Evolutionary conservation across 1,140 invertebrate genomes (phyloP).

Genomic region (Aradophagus sp.): DNA sequence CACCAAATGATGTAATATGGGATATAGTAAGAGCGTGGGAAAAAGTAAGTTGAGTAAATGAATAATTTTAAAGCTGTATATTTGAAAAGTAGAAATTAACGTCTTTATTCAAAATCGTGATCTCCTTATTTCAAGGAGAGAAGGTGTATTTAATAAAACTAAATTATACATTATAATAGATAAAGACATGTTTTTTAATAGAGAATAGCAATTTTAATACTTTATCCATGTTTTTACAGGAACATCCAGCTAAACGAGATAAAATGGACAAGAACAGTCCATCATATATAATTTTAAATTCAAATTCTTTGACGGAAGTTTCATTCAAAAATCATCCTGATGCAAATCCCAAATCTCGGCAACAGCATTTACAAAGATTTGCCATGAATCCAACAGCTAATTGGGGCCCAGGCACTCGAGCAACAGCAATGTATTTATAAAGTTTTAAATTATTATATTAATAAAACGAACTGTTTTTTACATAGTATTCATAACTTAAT

Average conservation of each 20-base stretch:
- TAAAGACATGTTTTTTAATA: no score
- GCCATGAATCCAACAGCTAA: slow-evolving; percentile 88
- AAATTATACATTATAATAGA: no score
- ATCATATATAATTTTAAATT: slow-evolving; percentile 77
- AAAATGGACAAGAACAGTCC: slow-evolving; percentile 76
- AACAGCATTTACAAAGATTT: slow-evolving; percentile 84
- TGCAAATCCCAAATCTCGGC: slow-evolving; percentile 88
- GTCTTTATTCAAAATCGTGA: no score
- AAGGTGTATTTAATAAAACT: no score
- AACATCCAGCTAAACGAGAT: slow-evolving; percentile 64
- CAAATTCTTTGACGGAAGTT: slow-evolving; percentile 71
- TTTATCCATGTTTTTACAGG: slow-evolving; percentile 55
- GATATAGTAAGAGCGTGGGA: slow-evolving; percentile 92
- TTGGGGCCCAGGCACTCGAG: slow-evolving; percentile 92
- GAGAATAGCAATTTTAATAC: no score
- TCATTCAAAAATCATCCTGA: slow-evolving; percentile 81
- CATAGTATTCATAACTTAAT: slow-evolving; percentile 3
- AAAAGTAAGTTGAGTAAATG: slow-evolving; percentile 71
- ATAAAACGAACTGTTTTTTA: not conserved
- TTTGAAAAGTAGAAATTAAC: no score
- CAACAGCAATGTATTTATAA: slow-evolving; percentile 79
- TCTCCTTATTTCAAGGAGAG: no score
- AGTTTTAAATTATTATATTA: slow-evolving; percentile 1
- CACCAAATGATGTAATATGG: slow-evolving; percentile 91
- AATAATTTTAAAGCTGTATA: no score